These are phyloP conservation scores for Nylanderia fulva DNA, from an alignment of 1,140 invertebrate genomes.

Conservation along the genomic window DNA sequence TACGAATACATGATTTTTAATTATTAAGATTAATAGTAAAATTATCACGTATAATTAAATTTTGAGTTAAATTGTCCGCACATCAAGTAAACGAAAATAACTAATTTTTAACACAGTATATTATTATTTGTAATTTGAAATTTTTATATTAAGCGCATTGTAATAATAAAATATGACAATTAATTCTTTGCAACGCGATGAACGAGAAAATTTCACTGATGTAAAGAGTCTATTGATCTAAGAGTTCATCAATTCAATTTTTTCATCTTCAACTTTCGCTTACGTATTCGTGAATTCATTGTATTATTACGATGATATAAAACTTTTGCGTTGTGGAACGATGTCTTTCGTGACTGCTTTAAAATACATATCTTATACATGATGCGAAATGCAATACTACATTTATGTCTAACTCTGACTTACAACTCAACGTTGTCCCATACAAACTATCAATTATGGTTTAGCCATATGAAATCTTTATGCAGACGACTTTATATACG, in stretches of 20 bases:
- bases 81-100: not conserved
- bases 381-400: not conserved
- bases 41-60: not conserved
- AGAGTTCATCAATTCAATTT: conserved; percentile 1
- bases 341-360: not conserved
- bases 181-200: not conserved
- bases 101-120: not conserved
- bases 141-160: not conserved
- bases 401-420: not conserved
- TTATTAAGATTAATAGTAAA: not conserved
- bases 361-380: conserved; percentile 22
- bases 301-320: not conserved
- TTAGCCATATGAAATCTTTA: conserved; percentile 23
- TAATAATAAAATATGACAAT: not conserved
- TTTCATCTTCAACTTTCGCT: not conserved
- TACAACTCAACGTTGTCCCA: not conserved
- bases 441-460: conserved; percentile 20
- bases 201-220: not conserved
- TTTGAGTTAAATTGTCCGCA: not conserved
- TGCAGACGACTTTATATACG: not conserved
- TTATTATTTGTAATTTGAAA: not conserved
- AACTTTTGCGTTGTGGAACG: conserved; percentile 1
- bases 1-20: not conserved
- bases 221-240: not conserved
- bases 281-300: not conserved